Evolutionary conservation across 2,113 vertebrate species (phyloP).

Genomic region (Atrichornis clamosus): DNA sequence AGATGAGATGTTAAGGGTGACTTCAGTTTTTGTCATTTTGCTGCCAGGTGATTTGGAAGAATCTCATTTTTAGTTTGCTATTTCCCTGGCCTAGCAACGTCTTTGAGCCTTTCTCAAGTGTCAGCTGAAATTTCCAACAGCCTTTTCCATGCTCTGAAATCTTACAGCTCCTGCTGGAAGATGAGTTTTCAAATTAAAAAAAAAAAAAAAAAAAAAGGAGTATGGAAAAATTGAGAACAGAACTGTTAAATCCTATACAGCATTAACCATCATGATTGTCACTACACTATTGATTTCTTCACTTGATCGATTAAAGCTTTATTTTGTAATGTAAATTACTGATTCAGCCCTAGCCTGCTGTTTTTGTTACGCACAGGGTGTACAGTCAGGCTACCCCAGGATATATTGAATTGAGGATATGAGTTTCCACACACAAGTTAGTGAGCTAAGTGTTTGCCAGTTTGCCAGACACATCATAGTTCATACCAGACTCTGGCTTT

Average conservation of each 20-base stretch:
- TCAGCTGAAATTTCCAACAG: not conserved
- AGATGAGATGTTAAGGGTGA: not conserved
- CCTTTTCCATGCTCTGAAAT: not conserved
- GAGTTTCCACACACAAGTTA: not conserved
- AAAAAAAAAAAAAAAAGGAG: no score
- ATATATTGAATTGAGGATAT: not conserved
- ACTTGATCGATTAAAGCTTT: not conserved
- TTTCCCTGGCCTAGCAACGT: not conserved
- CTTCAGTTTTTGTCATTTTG: not conserved
- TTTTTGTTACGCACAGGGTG: not conserved
- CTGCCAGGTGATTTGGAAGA: not conserved
- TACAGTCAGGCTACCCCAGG: not conserved
- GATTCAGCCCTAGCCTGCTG: not conserved
- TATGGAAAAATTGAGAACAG: not conserved
- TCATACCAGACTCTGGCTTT: not conserved
- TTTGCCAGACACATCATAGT: not conserved
- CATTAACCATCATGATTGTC: not conserved
- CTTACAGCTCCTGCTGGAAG: not conserved
- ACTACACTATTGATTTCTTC: conserved; percentile 22
- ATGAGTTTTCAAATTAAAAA: not conserved
- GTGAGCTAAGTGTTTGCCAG: not conserved
- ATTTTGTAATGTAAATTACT: not conserved
- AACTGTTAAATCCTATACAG: not conserved
- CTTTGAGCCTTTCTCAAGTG: not conserved
- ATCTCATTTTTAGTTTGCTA: not conserved